A percentile compares a stretch with the other conserved stretches of the same genome.
Conservation (phyloP, 2,888 invertebrate species). For the Leptinotarsa peninsularis region DNA sequence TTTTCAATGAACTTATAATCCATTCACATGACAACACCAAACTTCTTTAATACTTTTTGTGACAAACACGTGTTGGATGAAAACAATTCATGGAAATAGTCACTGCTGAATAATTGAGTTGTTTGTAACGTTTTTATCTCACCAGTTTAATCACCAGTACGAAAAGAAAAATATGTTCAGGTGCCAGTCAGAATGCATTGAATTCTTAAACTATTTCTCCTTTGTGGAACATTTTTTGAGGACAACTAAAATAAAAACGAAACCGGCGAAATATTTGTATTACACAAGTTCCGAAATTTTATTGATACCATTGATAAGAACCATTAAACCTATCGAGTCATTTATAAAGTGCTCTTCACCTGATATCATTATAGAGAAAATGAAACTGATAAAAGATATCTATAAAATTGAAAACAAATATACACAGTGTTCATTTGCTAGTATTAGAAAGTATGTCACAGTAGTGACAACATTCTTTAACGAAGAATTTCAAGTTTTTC, state of each 20-base stretch:
- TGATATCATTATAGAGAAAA: neutral
- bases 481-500: too few relatives aligned
- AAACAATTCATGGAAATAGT: neutral
- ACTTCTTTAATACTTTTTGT: neutral
- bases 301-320: neutral
- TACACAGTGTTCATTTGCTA: too few relatives aligned
- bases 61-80: neutral
- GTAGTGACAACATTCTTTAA: too few relatives aligned
- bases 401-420: neutral
- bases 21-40: neutral
- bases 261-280: neutral
- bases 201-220: neutral
- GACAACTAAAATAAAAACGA: neutral
- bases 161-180: neutral
- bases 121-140: slow-evolving; percentile 4
- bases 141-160: neutral
- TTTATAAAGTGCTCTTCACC: neutral
- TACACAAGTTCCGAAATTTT: neutral
- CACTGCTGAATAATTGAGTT: neutral
- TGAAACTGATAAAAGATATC: neutral
- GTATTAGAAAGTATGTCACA: too few relatives aligned
- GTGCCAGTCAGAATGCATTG: neutral
- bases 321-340: neutral
- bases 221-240: neutral
- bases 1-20: neutral